Base-by-base conservation (phyloP, 2,113 vertebrate genomes). In the Chascanopsetta lugubris region DNA sequence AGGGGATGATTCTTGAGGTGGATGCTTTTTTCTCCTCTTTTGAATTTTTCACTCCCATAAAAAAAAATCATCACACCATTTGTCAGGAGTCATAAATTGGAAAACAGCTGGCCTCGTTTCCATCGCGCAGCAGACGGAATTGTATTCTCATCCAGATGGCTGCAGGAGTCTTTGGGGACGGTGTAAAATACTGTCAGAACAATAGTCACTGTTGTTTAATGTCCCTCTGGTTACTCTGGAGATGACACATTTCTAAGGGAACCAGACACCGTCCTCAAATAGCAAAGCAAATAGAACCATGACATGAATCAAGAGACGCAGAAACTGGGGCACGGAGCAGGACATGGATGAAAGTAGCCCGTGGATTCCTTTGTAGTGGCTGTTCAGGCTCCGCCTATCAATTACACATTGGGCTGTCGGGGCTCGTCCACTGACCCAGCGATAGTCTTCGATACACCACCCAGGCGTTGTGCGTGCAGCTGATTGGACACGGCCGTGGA, bases 351-450 rank as follows among this genome's bases (percentile, higher is more conserved):
- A 58, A 56, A 60, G 11, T 54, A 40, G 5, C 12, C 50, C 42
- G 13, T 34, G 27, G 50, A 24, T 58, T 47, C 59, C 30, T 21
- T n/a, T 40, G 4, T n/a, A 58, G 38, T 53, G 45, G 26, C 18
- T 15, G 2, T 53, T 43, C 47, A 42, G 30, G 21, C 30, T 57
- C 25, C 45, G 54, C 58, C 68, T 68, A 77, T 77, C 69, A 56
- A 8, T 58, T 73, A 32, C 22, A 46, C 26, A 62, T 57, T 65
- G 54, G 56, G 58, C 63, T 58, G 56, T 25, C 50, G 25, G 29
- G 64, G 40, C 22, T 73, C 22, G 20, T 58, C 30, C 63, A 74
- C 18, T 80, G 54, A 71, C 45, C 72, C 36, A 70, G 29, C 58
- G n/a, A 67, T 38, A 4, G 30, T 66, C 56, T 66, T 66, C 5